A percentile compares a stretch with the other conserved stretches of the same genome.
These are phyloP conservation scores for Venustaconcha ellipsiformis DNA, from an alignment of 1,140 invertebrate species.

Conservation along the genomic window DNA sequence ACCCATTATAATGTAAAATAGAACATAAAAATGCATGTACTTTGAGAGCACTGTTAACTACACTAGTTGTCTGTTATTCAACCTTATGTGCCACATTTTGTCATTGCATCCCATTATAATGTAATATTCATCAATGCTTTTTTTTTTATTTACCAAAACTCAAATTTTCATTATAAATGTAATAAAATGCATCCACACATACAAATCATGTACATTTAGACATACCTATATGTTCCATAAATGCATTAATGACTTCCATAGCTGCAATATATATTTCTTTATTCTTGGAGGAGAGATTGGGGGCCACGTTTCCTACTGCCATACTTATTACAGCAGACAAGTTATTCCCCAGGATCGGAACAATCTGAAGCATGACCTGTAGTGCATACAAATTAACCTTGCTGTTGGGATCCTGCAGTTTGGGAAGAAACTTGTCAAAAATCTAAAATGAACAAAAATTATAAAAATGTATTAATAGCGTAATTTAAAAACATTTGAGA, in stretches of 20 bases:
- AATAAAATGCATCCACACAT: no score
- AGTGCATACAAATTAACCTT: conserved; percentile 68
- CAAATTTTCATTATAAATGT: no score
- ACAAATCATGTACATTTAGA: not conserved
- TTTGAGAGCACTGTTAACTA: no score
- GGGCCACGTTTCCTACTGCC: conserved; percentile 57
- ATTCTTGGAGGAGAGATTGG: conserved; percentile 68
- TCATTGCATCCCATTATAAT: no score
- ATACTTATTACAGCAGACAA: conserved; percentile 58
- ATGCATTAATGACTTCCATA: conserved; percentile 58
- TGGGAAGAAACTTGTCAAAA: conserved; percentile 67
- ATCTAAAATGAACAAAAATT: conserved; percentile 55
- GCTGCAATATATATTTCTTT: conserved; percentile 63
- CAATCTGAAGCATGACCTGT: conserved; percentile 62
- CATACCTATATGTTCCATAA: conserved; percentile 65
- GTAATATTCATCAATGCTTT: no score
- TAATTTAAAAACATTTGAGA: no score
- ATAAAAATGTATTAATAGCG: no score
- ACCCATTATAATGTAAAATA: no score
- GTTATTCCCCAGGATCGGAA: conserved; percentile 56
- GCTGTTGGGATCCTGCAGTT: conserved; percentile 67
- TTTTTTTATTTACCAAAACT: no score
- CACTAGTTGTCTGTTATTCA: no score
- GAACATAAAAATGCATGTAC: no score
- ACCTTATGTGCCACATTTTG: no score